A percentile compares a stretch with the other conserved stretches of the same genome.
Conservation (phyloP, 2,888 invertebrate genomes). For the Nysson spinosus region DNA sequence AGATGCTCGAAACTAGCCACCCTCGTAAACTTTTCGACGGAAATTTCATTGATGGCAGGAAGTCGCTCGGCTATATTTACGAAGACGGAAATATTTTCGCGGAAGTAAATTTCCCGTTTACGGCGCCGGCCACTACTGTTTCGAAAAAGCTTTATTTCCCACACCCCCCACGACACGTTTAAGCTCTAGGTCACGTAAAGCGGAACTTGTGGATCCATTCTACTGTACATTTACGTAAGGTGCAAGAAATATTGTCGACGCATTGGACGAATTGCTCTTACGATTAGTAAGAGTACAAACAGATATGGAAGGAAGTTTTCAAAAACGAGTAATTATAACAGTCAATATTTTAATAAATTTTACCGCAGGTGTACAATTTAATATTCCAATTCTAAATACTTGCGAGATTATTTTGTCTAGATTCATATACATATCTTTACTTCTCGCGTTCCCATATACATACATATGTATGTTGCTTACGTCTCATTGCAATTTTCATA, state of each 20-base stretch:
- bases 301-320: no score
- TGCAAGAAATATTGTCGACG: slow-evolving; percentile 24
- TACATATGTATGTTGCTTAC: no score
- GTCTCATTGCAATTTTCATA: no score
- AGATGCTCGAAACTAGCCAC: slow-evolving; percentile 45
- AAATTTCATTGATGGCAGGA: slow-evolving; percentile 30
- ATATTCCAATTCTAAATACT: no score
- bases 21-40: slow-evolving; percentile 40
- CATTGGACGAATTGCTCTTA: no score
- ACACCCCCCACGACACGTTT: slow-evolving; percentile 2
- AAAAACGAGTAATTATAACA: no score
- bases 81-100: slow-evolving; percentile 43
- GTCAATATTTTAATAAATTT: no score
- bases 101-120: slow-evolving; percentile 44
- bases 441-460: no score
- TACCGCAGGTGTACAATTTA: no score
- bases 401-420: no score
- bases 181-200: slow-evolving; percentile 19
- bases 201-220: slow-evolving; percentile 29
- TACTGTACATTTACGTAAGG: slow-evolving; percentile 40
- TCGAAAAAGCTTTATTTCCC: slow-evolving; percentile 29
- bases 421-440: no score
- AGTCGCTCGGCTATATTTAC: slow-evolving; percentile 21
- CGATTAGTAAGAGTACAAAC: no score
- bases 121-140: slow-evolving; percentile 23